Evolutionary conservation across 1,140 invertebrate species (phyloP), one percentile per base, ranked within the genome.

Genomic region (Archivesica marissinica): DNA sequence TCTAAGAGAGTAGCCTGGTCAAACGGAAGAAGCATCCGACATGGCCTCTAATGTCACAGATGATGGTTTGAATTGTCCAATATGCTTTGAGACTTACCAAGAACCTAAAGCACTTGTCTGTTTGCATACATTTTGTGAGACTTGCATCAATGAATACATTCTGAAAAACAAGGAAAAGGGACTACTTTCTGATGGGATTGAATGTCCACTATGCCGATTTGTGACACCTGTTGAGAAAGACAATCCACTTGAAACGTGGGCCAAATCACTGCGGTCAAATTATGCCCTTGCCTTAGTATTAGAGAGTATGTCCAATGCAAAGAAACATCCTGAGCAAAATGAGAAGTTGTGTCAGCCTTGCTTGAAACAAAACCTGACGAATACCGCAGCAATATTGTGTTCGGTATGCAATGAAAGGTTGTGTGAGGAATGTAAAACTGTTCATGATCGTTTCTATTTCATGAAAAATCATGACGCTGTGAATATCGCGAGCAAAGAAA

Each of bases 71-170:
- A 59, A 59, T 11, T 59, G 54, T 30, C 54, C 54, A 4, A 59
- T 59, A 28, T 59, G 54, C 33, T 59, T 59, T 30, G 54, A 59
- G 54, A 59, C n/a, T 59, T 59, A 28, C n/a, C 28, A 30, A 30
- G 28, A 6, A 30, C 54, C 54, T 9, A 59, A 59, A 59, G 54
- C 54, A 6, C 54, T 59, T 30, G 28, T 28, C 17, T 59, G 54
- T n/a, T 30, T 59, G 13, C 54, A 59, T 17, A 59, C 54, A 25
- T 59, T 28, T 17, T 59, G 54, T 59, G 54, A 59, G 54, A 9
- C 25, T 4, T 59, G 54, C 33, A 59, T 59, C 17, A 23, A 59
- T 11, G 54, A 59, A 17, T 59, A 59, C 33, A 30, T 59, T 4
- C 3, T 59, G 4, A 59, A 59, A 59, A 59, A 30, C 54, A 59